Conservation (phyloP, 2,888 invertebrate genomes). For the Hybos culiciformis region DNA sequence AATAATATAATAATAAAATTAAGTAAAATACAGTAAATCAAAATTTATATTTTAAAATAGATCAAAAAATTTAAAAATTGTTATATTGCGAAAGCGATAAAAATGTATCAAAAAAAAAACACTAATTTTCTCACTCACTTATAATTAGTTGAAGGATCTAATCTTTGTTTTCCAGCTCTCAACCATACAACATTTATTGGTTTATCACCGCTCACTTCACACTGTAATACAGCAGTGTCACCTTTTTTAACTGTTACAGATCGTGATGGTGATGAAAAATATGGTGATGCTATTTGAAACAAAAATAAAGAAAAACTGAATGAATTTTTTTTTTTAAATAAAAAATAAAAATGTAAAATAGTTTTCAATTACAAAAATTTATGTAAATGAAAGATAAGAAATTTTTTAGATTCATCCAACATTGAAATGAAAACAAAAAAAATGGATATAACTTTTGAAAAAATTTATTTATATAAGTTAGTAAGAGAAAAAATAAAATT, state of each 20-base stretch:
- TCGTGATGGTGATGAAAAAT: conserved; percentile 54
- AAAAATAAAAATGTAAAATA: not conserved
- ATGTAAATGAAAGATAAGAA: not conserved
- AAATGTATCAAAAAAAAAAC: no score
- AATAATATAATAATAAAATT: not conserved
- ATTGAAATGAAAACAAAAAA: not conserved
- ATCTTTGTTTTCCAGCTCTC: conserved; percentile 51
- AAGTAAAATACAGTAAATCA: not conserved
- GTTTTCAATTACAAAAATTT: not conserved
- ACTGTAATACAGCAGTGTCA: conserved; percentile 56
- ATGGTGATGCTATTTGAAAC: conserved; percentile 48
- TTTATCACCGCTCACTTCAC: conserved; percentile 65
- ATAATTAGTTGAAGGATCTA: conserved; percentile 59
- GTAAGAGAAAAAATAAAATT: no score
- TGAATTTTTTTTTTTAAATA: not conserved
- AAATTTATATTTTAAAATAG: no score
- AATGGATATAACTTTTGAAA: no score
- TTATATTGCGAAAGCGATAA: no score
- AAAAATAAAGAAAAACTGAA: conserved; percentile 3
- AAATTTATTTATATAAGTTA: no score
- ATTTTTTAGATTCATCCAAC: not conserved
- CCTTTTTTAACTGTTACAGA: conserved; percentile 58
- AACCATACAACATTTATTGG: conserved; percentile 66
- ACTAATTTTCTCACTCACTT: conserved; percentile 42
- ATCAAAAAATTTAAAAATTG: no score